Evolutionary conservation across 2,113 vertebrate species (phyloP), one percentile per base, ranked within the genome.

Genomic region (Acrocephalus arundinaceus): DNA sequence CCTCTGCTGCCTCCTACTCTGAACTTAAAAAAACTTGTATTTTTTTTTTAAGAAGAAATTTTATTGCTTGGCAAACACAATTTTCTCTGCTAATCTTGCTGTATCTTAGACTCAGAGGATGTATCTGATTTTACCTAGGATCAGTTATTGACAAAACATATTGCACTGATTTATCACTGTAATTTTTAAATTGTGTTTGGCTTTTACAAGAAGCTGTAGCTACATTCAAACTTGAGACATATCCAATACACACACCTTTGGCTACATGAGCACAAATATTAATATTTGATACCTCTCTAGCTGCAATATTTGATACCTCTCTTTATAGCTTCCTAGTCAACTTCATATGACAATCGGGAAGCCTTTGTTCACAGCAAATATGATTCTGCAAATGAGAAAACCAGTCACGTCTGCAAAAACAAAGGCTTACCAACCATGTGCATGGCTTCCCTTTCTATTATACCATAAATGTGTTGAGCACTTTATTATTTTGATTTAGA

Each of bases 271-370:
- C 59, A 87, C 45, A 70, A 85, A 85, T 85, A 94, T 91, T 92
- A 93, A 91, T 89, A 89, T 81, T 90, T 89, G n/a, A 89, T 95
- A 87, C 37, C 87, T 70, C 54, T 76, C 72, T 68, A 83, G 77
- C 62, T 89, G 78, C 35, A 93, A 91, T 89, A 89, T 81, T 90
- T 89, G n/a, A 89, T 95, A 87, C 37, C 87, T 70, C 54, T 76
- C 72, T 68, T 35, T 35, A 35, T 35, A 83, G 77, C 62, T 89
- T 93, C 75, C 71, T 70, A 94, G 85, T 58, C 58, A 94, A 87
- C 41, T 76, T 85, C 71, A 37, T 46, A 37, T 22, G 66, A 87
- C 89, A 95, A 70, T n/a, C 2, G 1, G 51, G n/a, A 93, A 89
- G 81, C 66, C 62, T 96, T 95, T 96, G 71, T 91, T 94, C 91